Percentiles rank a stretch among this genome's conserved stretches.
Conservation (phyloP, 2,113 vertebrate genomes). For the Anarhynchus alexandrinus region DNA sequence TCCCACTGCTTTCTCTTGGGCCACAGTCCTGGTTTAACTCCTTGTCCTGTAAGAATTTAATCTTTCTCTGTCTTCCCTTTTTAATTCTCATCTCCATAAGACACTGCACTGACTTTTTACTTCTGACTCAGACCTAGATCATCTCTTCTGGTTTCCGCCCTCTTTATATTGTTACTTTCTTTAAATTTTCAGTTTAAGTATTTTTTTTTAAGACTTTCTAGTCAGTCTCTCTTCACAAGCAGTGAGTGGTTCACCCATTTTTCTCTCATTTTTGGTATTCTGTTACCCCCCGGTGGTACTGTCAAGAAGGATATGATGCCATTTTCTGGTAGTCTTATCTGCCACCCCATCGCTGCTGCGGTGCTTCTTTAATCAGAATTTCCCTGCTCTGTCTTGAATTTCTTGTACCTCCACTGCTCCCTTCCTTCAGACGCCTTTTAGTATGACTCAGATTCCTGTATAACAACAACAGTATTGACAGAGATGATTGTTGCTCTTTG, state of each 20-base stretch:
- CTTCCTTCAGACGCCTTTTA: background rate
- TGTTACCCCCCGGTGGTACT: background rate
- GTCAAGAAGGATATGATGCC: background rate
- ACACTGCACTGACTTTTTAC: background rate
- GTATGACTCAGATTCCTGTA: slow-evolving; percentile 28
- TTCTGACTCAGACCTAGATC: background rate
- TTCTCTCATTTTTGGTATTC: background rate
- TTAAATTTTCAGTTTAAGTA: background rate
- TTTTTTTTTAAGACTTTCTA: background rate
- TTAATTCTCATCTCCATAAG: background rate
- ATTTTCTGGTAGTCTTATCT: background rate
- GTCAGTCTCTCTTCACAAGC: background rate
- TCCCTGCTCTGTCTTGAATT: background rate
- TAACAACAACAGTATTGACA: background rate
- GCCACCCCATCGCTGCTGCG: background rate
- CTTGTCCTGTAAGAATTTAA: background rate
- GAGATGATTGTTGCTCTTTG: background rate
- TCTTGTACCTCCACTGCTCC: background rate
- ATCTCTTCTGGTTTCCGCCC: background rate
- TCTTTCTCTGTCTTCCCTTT: background rate
- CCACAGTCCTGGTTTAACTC: background rate
- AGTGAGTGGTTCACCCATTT: background rate
- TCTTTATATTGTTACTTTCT: background rate
- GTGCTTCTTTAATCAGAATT: background rate
- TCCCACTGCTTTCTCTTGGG: background rate